Conservation (phyloP, 2,113 vertebrate genomes). For the Salminus brasiliensis region DNA sequence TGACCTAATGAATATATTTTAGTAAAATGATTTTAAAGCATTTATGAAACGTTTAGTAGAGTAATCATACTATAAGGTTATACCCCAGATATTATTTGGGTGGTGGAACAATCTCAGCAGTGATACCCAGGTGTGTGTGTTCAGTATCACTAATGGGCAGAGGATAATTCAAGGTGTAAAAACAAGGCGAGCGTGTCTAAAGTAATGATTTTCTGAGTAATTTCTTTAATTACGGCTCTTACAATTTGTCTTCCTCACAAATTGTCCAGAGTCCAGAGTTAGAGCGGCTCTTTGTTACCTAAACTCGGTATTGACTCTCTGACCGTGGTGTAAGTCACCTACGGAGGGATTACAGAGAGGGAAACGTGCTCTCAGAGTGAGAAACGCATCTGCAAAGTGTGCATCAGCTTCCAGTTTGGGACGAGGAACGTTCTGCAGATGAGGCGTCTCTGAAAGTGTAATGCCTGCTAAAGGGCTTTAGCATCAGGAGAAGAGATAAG, state of each 20-base stretch:
- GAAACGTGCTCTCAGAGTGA: slow-evolving; percentile 18
- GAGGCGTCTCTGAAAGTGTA: slow-evolving; percentile 47
- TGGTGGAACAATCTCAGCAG: too few relatives aligned
- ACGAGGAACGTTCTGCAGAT: slow-evolving; percentile 45
- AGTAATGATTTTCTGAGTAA: too few relatives aligned
- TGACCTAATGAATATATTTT: too few relatives aligned
- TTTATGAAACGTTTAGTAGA: too few relatives aligned
- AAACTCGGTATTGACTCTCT: not conserved
- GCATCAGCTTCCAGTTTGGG: slow-evolving; percentile 9
- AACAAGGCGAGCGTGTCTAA: too few relatives aligned
- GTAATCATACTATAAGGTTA: too few relatives aligned
- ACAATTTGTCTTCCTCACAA: not conserved
- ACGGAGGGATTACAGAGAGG: slow-evolving; percentile 1
- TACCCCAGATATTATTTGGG: too few relatives aligned
- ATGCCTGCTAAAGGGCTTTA: slow-evolving; percentile 51
- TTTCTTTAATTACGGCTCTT: not conserved
- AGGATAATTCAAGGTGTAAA: too few relatives aligned
- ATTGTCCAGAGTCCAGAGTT: not conserved
- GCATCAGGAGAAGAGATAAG: slow-evolving; percentile 55
- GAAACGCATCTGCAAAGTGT: slow-evolving; percentile 23
- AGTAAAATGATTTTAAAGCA: too few relatives aligned
- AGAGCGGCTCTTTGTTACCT: not conserved
- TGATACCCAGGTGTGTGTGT: too few relatives aligned
- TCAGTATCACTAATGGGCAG: too few relatives aligned
- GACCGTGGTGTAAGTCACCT: slow-evolving; percentile 10